phyloP scores from a whole-genome alignment of 2,797 vertebrate genomes.

The Mus minutoides region DNA sequence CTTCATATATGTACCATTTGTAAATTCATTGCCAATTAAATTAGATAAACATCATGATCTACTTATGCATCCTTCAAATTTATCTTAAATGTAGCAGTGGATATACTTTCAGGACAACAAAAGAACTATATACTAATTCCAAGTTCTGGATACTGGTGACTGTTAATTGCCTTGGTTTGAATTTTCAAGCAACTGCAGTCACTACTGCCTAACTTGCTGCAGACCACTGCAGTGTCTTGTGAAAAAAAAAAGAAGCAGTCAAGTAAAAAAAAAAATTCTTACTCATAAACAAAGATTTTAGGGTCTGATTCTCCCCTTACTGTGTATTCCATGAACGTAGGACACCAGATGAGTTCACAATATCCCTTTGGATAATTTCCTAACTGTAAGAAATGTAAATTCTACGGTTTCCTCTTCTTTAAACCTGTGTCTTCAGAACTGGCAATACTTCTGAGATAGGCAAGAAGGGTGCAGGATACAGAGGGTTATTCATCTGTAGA shows the following conservation, averaged over 20 bases:
- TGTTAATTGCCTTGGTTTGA: not conserved
- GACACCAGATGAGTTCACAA: not conserved
- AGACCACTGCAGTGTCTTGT: not conserved
- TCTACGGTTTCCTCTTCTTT: not conserved
- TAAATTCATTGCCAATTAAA: conserved; percentile 21
- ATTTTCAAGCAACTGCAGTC: not conserved
- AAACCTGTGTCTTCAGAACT: not conserved
- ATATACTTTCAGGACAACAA: conserved; percentile 4
- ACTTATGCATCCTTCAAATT: conserved; percentile 48
- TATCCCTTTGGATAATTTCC: not conserved
- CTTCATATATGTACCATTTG: not conserved
- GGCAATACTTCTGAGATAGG: not conserved
- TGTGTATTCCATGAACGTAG: not conserved
- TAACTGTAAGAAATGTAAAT: not conserved
- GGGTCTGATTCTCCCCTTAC: not conserved
- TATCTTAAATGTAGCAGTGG: conserved; percentile 1
- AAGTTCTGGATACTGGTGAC: not conserved
- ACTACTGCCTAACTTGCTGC: not conserved
- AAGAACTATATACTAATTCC: not conserved
- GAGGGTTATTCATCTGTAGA: not conserved
- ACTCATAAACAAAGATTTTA: not conserved
- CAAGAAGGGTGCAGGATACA: not conserved
- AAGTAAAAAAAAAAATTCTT: conserved; percentile 10
- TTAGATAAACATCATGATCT: not conserved
- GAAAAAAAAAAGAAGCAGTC: not conserved